Conservation (phyloP, 35 echinoderm and acorn worm genomes). For the Heliocidaris erythrogramma region DNA sequence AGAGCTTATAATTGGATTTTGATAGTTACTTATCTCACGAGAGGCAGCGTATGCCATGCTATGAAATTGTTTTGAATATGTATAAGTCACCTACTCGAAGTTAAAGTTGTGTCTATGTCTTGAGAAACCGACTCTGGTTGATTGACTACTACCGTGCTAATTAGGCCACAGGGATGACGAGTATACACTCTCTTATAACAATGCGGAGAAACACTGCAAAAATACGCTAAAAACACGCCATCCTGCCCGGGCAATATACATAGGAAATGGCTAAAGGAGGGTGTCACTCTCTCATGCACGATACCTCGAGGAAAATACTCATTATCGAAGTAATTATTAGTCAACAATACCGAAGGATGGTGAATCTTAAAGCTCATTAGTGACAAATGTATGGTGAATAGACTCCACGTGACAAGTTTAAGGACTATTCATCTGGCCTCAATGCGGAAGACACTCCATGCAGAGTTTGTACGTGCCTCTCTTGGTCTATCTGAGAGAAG, state of each 20-base stretch:
- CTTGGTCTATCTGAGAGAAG: neutral
- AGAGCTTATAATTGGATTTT: no score
- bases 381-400: neutral
- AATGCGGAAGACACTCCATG: neutral
- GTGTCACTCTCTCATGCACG: slow-evolving; percentile 8
- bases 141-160: slow-evolving; percentile 40
- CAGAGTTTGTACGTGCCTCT: neutral
- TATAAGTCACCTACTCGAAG: neutral
- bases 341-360: neutral
- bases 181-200: neutral
- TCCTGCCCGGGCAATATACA: neutral
- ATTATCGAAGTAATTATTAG: slow-evolving; percentile 12
- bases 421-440: neutral
- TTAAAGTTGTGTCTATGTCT: neutral
- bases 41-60: no score
- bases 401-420: neutral
- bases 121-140: neutral
- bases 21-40: no score
- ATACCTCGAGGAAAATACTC: slow-evolving; percentile 8
- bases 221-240: neutral
- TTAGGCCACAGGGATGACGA: neutral
- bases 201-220: neutral
- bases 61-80: no score
- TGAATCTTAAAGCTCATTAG: slow-evolving; percentile 2
- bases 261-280: slow-evolving; percentile 9